Base-by-base conservation (phyloP, 1,140 invertebrate genomes). In the Galleria mellonella region DNA sequence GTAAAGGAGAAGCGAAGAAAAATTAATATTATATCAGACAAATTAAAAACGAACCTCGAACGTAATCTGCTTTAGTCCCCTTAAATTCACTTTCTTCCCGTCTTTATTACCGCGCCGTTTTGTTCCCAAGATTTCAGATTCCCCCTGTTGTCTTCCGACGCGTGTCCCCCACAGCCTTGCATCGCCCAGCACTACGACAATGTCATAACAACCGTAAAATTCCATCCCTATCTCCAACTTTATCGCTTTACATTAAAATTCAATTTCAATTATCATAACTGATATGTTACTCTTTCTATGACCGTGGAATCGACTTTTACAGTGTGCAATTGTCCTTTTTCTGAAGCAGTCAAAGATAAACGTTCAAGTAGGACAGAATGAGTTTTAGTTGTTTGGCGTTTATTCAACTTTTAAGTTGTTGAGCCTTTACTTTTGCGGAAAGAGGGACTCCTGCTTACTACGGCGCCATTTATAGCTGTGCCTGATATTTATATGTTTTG, bases 71-170 rank as follows among this genome's bases (percentile, higher is more conserved):
- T 86, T 84, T 83, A 78, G 79, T 81, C 75, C 85, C 83, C 87
- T 88, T 87, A 87, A 88, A 88, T 89, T 89, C 88, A 89, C 88
- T 89, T 88, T 89, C 84, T 83, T 71, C 85, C 78, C 68, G 81
- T 87, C 87, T 88, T 88, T 88, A 87, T 89, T 87, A 86, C 86
- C 58, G 77, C 69, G 77, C 74, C 78, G 83, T 84, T 84, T 83
- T 86, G 83, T 87, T 83, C 82, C 74, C 73, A 72, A 86, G 84
- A 84, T 87, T 86, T 85, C 68, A 76, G 78, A 58, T 62, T 60
- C 69, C 65, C 72, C 69, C 67, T 56, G 51, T 73, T 72, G 71
- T 71, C 67, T 74, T 66, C 41, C 65, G 62, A 51, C 68, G 73
- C 81, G 72, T 84, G 53, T 78, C 78, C 78, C 78, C 78, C 78